Percentiles rank a stretch among this genome's conserved stretches.
These are phyloP conservation scores for Cichladusa arquata DNA, from an alignment of 2,113 vertebrate genomes.

Conservation along the genomic window DNA sequence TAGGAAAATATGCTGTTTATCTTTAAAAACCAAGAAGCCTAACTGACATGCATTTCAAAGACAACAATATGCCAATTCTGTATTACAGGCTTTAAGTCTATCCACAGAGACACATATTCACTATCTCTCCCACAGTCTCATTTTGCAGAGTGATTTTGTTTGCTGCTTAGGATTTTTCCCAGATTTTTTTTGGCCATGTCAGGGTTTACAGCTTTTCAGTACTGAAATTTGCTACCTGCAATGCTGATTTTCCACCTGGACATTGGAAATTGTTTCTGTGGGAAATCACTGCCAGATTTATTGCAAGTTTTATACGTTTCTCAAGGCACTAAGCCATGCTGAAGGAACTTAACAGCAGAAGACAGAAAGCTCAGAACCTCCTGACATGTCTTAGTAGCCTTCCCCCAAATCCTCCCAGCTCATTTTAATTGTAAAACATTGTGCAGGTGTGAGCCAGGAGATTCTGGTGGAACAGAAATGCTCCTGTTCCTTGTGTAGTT, in stretches of 20 bases:
- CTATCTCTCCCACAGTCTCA: not conserved
- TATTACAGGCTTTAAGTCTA: not conserved
- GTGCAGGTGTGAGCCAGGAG: not conserved
- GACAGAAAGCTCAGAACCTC: not conserved
- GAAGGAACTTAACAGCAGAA: not conserved
- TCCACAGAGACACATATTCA: accelerated
- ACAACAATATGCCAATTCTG: not conserved
- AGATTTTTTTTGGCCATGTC: not conserved
- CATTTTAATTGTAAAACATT: not conserved
- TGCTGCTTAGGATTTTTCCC: not conserved
- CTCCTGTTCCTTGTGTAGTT: not conserved
- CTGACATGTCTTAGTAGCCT: not conserved
- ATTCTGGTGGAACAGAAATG: not conserved
- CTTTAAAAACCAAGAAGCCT: not conserved
- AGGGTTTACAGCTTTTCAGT: not conserved
- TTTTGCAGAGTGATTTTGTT: not conserved
- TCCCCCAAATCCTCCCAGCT: not conserved
- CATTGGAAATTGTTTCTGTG: not conserved
- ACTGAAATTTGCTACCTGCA: not conserved
- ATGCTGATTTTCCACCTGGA: not conserved
- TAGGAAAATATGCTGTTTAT: not conserved
- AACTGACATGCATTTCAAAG: not conserved
- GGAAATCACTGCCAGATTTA: not conserved
- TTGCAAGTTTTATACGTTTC: not conserved
- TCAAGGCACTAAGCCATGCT: not conserved